These are phyloP conservation scores for Halcyon malimbica DNA, from an alignment of 2,113 vertebrate species.

Conservation along the genomic window DNA sequence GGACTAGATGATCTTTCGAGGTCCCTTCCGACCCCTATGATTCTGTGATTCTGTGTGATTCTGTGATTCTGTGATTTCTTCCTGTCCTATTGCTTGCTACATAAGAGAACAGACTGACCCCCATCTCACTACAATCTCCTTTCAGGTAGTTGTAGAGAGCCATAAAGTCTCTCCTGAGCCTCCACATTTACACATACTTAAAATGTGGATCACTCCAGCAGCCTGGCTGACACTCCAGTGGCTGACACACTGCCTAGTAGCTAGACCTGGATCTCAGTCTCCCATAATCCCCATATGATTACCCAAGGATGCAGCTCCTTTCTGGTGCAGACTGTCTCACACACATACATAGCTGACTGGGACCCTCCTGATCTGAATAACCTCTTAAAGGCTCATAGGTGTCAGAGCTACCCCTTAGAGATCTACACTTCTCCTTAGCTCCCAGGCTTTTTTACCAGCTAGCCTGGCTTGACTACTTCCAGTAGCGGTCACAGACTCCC, in stretches of 20 bases:
- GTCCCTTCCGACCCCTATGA: too few species aligned
- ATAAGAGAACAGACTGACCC: too few species aligned
- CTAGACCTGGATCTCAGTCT: neutral
- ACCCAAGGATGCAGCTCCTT: neutral
- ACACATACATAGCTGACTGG: neutral
- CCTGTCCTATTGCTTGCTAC: too few species aligned
- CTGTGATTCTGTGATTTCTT: too few species aligned
- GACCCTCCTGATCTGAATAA: neutral
- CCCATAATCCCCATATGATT: neutral
- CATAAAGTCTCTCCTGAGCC: too few species aligned
- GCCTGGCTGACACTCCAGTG: too few species aligned
- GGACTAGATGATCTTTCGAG: too few species aligned
- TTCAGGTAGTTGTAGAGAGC: too few species aligned
- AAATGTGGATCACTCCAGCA: neutral
- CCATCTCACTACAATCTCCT: too few species aligned
- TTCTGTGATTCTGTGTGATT: too few species aligned
- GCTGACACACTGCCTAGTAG: neutral
- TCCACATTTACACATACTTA: fast-evolving
- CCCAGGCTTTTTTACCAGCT: neutral
- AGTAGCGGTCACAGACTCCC: neutral
- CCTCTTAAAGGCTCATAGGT: neutral
- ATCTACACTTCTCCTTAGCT: neutral
- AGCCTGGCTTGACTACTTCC: neutral
- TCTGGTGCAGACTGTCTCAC: neutral
- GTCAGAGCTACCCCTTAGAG: neutral